These are phyloP conservation scores for Petrocephalus sullivani DNA, from an alignment of 2,797 vertebrate species.

Conservation along the genomic window DNA sequence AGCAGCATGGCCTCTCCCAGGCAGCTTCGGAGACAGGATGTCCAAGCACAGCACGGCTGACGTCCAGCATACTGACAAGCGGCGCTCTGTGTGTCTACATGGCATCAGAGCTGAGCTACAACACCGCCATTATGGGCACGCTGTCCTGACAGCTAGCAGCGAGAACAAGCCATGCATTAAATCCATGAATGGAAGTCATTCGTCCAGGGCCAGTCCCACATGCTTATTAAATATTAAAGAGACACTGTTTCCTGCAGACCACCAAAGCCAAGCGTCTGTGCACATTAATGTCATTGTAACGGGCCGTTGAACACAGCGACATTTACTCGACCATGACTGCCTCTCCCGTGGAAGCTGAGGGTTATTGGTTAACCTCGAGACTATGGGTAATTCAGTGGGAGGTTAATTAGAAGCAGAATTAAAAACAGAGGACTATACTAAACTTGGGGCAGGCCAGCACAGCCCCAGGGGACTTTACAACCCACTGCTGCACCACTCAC, in stretches of 20 bases:
- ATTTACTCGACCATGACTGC: background rate
- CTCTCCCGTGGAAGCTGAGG: background rate
- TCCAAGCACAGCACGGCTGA: too few relatives aligned
- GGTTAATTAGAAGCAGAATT: background rate
- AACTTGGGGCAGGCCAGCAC: background rate
- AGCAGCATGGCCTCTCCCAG: background rate
- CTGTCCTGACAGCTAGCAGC: background rate
- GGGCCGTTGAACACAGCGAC: background rate
- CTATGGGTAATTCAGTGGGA: background rate
- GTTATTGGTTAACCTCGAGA: background rate
- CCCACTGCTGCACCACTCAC: constrained; percentile 43
- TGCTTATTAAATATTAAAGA: constrained; percentile 2
- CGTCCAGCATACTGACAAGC: background rate
- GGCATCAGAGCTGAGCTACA: background rate
- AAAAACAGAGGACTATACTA: background rate
- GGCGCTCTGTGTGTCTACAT: background rate
- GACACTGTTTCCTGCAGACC: background rate
- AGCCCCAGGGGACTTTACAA: background rate
- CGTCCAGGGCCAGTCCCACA: background rate
- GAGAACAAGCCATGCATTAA: background rate
- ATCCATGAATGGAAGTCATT: constrained; percentile 5
- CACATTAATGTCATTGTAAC: background rate
- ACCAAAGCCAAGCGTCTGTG: background rate
- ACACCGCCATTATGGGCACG: background rate
- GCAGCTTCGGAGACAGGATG: background rate